A percentile compares a stretch with the other conserved stretches of the same genome.
Conservation (phyloP, 2,888 invertebrate species). For the Drosophila fulvimacula region DNA sequence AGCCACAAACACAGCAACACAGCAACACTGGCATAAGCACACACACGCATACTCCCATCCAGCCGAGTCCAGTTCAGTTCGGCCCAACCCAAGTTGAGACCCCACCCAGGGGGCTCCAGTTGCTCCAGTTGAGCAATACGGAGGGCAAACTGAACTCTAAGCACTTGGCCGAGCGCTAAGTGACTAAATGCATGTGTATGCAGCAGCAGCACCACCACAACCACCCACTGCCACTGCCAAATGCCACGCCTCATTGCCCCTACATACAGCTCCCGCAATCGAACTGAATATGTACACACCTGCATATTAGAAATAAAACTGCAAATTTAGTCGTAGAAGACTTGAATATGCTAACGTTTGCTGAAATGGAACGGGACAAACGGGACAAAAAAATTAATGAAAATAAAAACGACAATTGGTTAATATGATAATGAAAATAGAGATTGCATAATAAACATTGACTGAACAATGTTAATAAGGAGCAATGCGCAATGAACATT, state of each 20-base stretch:
- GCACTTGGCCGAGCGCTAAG: conserved; percentile 37
- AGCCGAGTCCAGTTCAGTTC: background rate
- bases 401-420: no score
- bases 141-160: conserved; percentile 33
- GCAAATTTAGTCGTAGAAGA: background rate
- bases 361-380: background rate
- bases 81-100: conserved; percentile 11
- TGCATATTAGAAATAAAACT: conserved; percentile 9
- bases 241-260: conserved; percentile 36
- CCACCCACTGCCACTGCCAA: no score
- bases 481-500: background rate
- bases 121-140: conserved; percentile 46
- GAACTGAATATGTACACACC: conserved; percentile 3
- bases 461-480: background rate
- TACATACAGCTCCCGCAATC: background rate
- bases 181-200: conserved; percentile 50
- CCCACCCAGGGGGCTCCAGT: conserved; percentile 2
- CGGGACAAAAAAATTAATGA: no score
- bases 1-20: background rate
- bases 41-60: background rate
- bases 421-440: background rate
- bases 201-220: no score
- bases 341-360: background rate
- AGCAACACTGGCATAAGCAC: background rate
- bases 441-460: no score